phyloP scores from a whole-genome alignment of 1,140 invertebrate species.

The Pseudobourletiella spinata region DNA sequence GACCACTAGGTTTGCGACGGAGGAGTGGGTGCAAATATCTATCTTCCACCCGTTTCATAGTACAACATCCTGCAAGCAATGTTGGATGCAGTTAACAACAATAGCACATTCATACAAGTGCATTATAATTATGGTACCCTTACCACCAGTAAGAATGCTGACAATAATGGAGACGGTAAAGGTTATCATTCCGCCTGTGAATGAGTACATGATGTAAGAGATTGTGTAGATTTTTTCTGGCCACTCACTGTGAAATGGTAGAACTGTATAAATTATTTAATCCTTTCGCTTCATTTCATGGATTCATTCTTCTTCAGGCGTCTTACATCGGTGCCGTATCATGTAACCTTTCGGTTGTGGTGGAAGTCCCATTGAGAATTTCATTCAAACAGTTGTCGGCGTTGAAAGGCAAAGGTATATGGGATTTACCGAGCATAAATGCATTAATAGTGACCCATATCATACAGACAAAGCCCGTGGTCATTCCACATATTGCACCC shows the following conservation, averaged over 20 bases:
- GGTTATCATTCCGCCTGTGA: slow-evolving; percentile 31
- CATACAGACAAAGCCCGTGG: slow-evolving; percentile 32
- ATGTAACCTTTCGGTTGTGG: too few relatives aligned
- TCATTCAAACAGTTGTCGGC: slow-evolving; percentile 23
- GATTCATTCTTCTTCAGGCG: too few relatives aligned
- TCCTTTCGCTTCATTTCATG: too few relatives aligned
- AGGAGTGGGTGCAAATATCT: slow-evolving; percentile 29
- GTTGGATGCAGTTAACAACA: not conserved
- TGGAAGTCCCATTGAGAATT: too few relatives aligned
- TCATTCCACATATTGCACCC: slow-evolving; percentile 36
- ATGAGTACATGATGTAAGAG: slow-evolving; percentile 34
- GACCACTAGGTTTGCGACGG: slow-evolving; percentile 5
- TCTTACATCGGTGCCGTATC: too few relatives aligned
- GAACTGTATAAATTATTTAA: too few relatives aligned
- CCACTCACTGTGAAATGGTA: slow-evolving; percentile 29
- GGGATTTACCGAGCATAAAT: slow-evolving; percentile 24
- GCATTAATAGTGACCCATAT: slow-evolving; percentile 34
- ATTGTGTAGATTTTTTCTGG: slow-evolving; percentile 35
- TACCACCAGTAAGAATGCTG: slow-evolving; percentile 29
- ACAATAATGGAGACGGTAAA: slow-evolving; percentile 19
- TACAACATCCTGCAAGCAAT: slow-evolving; percentile 12
- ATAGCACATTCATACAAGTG: not conserved
- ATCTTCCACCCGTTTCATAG: slow-evolving; percentile 4
- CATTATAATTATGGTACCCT: not conserved
- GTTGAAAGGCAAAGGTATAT: slow-evolving; percentile 27